phyloP scores from a whole-genome alignment of 2,888 invertebrate species.

The Idaea straminata region DNA sequence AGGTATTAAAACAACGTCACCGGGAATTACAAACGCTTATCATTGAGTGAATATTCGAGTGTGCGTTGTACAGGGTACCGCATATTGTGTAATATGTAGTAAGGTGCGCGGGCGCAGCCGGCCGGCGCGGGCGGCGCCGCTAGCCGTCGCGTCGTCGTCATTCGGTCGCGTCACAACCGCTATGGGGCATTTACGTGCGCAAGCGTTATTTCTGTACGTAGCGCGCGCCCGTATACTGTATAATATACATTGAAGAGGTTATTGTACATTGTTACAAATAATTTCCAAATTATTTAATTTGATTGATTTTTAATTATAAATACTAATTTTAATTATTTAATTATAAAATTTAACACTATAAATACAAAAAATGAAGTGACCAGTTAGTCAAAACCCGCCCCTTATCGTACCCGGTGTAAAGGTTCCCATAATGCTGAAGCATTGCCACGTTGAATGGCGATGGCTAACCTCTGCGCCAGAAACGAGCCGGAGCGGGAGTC shows the following conservation, averaged over 20 bases:
- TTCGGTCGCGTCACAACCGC: neutral
- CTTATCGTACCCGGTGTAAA: too few species aligned
- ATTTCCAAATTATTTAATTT: neutral
- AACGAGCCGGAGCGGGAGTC: too few species aligned
- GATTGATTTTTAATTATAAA: too few species aligned
- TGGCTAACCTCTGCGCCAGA: too few species aligned
- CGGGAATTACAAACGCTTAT: neutral
- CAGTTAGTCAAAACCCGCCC: too few species aligned
- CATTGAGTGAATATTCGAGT: neutral
- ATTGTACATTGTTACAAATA: neutral
- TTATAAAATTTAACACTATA: too few species aligned
- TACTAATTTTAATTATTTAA: too few species aligned
- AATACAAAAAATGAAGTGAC: too few species aligned
- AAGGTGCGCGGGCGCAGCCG: neutral
- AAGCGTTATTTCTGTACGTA: slow-evolving; percentile 16
- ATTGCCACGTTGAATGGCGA: too few species aligned
- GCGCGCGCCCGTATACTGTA: neutral
- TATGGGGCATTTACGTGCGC: slow-evolving; percentile 17
- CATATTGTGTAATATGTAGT: neutral
- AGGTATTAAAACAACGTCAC: neutral
- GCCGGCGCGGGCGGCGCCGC: too few species aligned
- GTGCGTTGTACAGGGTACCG: neutral
- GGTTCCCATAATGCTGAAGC: too few species aligned
- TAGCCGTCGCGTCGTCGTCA: too few species aligned
- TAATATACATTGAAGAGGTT: neutral